phyloP scores from a whole-genome alignment of 64 coral and sea anemone genomes.

The Stichodactyla helianthus region DNA sequence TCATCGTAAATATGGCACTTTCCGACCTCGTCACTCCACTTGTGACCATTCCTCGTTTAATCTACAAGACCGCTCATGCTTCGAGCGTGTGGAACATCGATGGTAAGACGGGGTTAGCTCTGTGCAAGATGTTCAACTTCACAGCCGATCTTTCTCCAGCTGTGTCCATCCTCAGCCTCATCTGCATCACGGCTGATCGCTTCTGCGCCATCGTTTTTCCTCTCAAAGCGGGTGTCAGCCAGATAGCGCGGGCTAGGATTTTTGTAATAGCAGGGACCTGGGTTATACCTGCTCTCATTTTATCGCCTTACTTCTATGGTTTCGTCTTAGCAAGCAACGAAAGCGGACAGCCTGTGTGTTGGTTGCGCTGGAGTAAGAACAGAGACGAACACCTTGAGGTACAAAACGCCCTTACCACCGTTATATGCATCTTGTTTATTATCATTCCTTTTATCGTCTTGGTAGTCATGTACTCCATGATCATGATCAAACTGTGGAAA shows the following conservation, averaged over 20 bases:
- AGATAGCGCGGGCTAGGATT: neutral
- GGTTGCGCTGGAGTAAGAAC: neutral
- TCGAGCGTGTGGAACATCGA: neutral
- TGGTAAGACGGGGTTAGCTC: neutral
- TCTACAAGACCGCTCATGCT: neutral
- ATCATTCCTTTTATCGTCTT: constrained; percentile 8
- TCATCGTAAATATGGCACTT: constrained; percentile 46
- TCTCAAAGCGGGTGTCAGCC: neutral
- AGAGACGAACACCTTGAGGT: neutral
- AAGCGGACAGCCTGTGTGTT: neutral
- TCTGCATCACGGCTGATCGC: constrained; percentile 34
- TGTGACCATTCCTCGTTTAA: neutral
- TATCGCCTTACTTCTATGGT: constrained; percentile 8
- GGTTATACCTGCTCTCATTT: neutral
- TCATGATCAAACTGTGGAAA: constrained; percentile 8
- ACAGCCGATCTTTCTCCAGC: neutral
- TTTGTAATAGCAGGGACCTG: constrained; percentile 1
- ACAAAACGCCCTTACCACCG: neutral
- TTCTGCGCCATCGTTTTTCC: constrained; percentile 37
- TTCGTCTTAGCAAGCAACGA: neutral
- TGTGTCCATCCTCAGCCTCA: constrained; percentile 24
- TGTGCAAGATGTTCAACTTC: constrained; percentile 42
- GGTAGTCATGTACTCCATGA: constrained; percentile 7
- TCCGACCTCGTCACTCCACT: constrained; percentile 27
- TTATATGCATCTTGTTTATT: constrained; percentile 12